Base-by-base conservation (phyloP, 2,113 vertebrate genomes). In the Sorex fumeus region DNA sequence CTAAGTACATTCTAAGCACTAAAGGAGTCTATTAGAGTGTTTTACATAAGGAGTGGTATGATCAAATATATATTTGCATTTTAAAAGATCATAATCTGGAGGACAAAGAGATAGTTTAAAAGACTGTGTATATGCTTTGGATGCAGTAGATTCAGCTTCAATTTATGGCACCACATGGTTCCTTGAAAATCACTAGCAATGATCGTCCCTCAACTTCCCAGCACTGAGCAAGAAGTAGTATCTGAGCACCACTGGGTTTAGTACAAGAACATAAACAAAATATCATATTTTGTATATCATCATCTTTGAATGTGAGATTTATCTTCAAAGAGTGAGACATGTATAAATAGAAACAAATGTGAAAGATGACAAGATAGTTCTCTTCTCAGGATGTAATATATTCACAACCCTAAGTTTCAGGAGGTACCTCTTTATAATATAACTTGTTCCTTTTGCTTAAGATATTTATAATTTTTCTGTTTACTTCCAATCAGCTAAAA, bases 261-360 rank as follows among this genome's bases (percentile, higher is more conserved):
- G 53, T 12, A 53, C 53, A 53, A 40, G 40, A 40, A 40, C 40
- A 40, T 40, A 40, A 40, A 40, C 40, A 40, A 21, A 60, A 16
- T 3, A 60, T 60, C 3, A n/a, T 84, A 66, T 64, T 91, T 87
- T 87, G 21, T 82, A 19, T 88, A 60, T 57, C 23, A 93, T 80
- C 47, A 89, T 74, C 8, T 82, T 85, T 76, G 81, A 89, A 86
- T 10, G 7, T 45, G 66, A 71, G 28, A 32, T 15, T 8, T 87
- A 28, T 87, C 67, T 84, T 66, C 19, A 89, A 45, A 94, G 75
- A 92, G 80, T 82, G 9, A 95, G 88, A 67, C 74, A 90, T 87
- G 23, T 64, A n/a, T 75, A 72, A 88, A 67, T 90, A 90, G 50
- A 78, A 95, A 72, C 15, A 83, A 92, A 66, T 74, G 30, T 88